These are phyloP conservation scores for Nomia melanderi DNA, from an alignment of 1,140 invertebrate genomes.

Conservation along the genomic window DNA sequence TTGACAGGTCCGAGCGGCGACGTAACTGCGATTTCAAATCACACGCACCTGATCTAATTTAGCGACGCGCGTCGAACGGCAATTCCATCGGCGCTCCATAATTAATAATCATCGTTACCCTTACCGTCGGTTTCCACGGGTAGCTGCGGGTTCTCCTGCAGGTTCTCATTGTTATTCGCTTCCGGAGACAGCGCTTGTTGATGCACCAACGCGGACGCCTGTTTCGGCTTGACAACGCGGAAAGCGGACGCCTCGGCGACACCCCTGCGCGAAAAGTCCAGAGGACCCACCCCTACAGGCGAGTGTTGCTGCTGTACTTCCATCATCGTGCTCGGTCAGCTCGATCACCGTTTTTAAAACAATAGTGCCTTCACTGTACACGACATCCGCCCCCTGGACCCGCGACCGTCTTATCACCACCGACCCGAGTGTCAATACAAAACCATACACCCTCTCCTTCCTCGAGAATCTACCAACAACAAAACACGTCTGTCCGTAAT, in stretches of 20 bases:
- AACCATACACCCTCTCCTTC: constrained; percentile 27
- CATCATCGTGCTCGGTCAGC: constrained; percentile 72
- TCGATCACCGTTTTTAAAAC: constrained; percentile 46
- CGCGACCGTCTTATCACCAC: constrained; percentile 14
- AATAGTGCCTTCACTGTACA: constrained; percentile 49
- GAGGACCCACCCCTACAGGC: constrained; percentile 77
- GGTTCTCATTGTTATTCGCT: constrained; percentile 75
- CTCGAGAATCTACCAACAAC: constrained; percentile 19
- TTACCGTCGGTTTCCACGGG: constrained; percentile 69
- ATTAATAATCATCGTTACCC: not conserved
- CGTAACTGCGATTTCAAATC: constrained; percentile 32
- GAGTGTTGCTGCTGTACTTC: constrained; percentile 80
- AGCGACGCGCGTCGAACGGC: not conserved
- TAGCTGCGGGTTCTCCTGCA: constrained; percentile 69
- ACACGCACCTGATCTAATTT: constrained; percentile 1
- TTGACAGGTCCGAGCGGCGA: not conserved
- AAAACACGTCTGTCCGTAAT: constrained; percentile 1
- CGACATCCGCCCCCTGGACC: constrained; percentile 46
- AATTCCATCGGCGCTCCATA: not conserved
- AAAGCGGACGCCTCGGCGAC: constrained; percentile 79
- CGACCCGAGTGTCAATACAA: not conserved
- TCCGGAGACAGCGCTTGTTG: constrained; percentile 66
- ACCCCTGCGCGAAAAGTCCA: constrained; percentile 79
- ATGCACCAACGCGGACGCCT: constrained; percentile 68
- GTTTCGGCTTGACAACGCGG: constrained; percentile 78